These are phyloP conservation scores for Drosophila suboccidentalis DNA, from an alignment of 2,888 invertebrate genomes.

Conservation along the genomic window DNA sequence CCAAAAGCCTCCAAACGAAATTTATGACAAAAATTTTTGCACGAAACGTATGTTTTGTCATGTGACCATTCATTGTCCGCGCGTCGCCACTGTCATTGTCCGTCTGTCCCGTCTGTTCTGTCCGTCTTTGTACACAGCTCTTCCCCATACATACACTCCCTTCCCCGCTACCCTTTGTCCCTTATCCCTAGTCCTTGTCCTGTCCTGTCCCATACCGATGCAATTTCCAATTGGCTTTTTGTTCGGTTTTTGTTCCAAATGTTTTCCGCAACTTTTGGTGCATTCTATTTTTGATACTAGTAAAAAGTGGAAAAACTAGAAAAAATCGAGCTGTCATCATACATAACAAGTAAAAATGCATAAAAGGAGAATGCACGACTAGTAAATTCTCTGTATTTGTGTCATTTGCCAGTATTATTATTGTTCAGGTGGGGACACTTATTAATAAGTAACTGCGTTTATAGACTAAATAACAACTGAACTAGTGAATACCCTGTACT, in stretches of 20 bases:
- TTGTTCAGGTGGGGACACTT: neutral
- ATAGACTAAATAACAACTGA: neutral
- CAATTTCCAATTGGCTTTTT: constrained; percentile 60
- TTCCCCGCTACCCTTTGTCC: too few relatives aligned
- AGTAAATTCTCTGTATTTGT: neutral
- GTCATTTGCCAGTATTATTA: neutral
- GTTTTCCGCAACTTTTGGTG: constrained; percentile 59
- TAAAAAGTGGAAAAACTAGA: constrained; percentile 57
- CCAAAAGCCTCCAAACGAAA: constrained; percentile 63
- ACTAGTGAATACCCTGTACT: neutral
- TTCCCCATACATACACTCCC: neutral
- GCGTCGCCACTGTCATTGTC: constrained; percentile 45
- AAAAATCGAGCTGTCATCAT: constrained; percentile 71
- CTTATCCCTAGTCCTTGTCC: neutral
- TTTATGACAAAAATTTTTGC: constrained; percentile 74
- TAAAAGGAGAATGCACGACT: neutral
- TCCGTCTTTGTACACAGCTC: constrained; percentile 4
- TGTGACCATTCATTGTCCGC: constrained; percentile 73
- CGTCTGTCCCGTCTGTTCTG: neutral
- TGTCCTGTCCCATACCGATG: constrained; percentile 7
- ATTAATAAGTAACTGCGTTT: neutral
- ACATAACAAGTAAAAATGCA: constrained; percentile 42
- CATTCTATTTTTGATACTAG: constrained; percentile 41
- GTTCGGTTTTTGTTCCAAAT: constrained; percentile 50
- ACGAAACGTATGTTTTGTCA: constrained; percentile 79